Percentiles rank a stretch among this genome's conserved stretches.
phyloP scores from a whole-genome alignment of 2,888 invertebrate species.

The Cinara cedri region DNA sequence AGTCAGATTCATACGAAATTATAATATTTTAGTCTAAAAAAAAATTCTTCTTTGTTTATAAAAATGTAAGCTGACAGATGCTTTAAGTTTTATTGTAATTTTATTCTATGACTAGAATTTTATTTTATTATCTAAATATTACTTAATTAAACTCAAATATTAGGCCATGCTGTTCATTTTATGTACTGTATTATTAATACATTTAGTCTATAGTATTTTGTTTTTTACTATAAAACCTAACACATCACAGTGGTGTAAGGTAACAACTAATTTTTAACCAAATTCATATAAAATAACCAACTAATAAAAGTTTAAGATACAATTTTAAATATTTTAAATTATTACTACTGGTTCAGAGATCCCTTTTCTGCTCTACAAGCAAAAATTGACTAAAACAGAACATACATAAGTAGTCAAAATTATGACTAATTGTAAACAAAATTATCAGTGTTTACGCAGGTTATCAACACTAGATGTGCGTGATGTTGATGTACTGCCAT shows the following conservation, averaged over 20 bases:
- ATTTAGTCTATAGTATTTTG: conserved; percentile 42
- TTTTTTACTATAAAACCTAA: conserved; percentile 29
- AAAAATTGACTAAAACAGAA: conserved; percentile 53
- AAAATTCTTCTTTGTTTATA: background rate
- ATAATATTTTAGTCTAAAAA: background rate
- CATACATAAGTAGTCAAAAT: conserved; percentile 24
- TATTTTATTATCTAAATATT: conserved; percentile 29
- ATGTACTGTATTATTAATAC: conserved; percentile 12
- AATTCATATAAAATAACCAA: conserved; percentile 31
- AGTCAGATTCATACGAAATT: conserved; percentile 19
- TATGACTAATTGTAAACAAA: conserved; percentile 14
- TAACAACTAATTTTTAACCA: conserved; percentile 35
- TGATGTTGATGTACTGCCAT: conserved; percentile 62
- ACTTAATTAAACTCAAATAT: conserved; percentile 21
- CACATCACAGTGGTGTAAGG: conserved; percentile 25
- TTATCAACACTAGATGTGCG: conserved; percentile 63
- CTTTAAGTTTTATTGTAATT: conserved; percentile 2
- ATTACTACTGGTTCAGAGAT: conserved; percentile 34
- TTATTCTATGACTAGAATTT: conserved; percentile 9
- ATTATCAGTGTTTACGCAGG: conserved; percentile 61
- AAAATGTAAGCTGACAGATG: background rate
- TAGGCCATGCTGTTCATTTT: conserved; percentile 8
- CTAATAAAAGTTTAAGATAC: conserved; percentile 43
- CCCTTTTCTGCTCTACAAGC: conserved; percentile 45
- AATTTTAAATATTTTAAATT: conserved; percentile 39